Conservation (phyloP, 2,888 invertebrate species). For the Aleiodes testaceus region DNA sequence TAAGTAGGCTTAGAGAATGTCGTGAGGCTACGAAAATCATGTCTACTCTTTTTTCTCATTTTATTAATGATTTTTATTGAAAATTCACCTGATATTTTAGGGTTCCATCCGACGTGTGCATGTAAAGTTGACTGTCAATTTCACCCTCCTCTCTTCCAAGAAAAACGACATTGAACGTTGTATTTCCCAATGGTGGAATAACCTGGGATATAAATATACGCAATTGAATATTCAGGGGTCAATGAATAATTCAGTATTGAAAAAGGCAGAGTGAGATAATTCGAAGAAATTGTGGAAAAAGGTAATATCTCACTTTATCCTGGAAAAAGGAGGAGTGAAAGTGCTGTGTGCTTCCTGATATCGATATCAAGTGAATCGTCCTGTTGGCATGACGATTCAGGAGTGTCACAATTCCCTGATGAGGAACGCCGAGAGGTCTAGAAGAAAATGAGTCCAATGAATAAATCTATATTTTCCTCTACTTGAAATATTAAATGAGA, state of each 20-base stretch:
- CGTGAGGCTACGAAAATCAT: neutral
- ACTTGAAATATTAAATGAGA: constrained; percentile 32
- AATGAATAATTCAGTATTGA: too few species aligned
- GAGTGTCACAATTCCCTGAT: constrained; percentile 88
- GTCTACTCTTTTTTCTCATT: too few species aligned
- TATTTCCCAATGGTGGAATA: constrained; percentile 92
- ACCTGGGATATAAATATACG: constrained; percentile 76
- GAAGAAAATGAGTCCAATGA: constrained; percentile 60
- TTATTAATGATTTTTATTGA: too few species aligned
- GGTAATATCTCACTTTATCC: constrained; percentile 84
- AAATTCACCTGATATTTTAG: constrained; percentile 85
- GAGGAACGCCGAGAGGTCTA: constrained; percentile 90
- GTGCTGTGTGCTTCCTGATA: constrained; percentile 94
- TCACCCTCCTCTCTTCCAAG: constrained; percentile 93
- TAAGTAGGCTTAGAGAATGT: neutral
- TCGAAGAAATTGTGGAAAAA: too few species aligned
- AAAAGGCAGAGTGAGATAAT: too few species aligned
- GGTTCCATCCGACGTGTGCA: constrained; percentile 95
- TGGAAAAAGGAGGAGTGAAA: constrained; percentile 99
- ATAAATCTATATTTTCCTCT: constrained; percentile 27
- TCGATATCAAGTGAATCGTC: constrained; percentile 92
- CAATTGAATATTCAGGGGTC: neutral
- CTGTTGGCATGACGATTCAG: constrained; percentile 90
- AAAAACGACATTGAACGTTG: constrained; percentile 96
- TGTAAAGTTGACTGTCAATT: constrained; percentile 89